Evolutionary conservation across 2,888 invertebrate species (phyloP).

Genomic region (Amiota mariae): DNA sequence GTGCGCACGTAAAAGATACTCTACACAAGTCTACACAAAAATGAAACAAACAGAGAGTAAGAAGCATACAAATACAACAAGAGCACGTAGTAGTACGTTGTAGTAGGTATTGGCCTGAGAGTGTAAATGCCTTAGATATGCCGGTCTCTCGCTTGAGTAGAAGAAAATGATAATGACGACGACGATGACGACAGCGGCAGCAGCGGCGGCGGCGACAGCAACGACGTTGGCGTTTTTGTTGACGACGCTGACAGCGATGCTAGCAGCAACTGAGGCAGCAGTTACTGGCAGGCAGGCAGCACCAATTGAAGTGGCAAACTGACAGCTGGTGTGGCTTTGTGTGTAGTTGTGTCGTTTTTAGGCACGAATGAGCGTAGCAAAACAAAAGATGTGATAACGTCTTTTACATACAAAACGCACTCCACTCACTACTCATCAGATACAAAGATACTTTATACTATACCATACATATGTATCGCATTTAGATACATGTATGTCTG

Average conservation of each 20-base stretch:
- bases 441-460: neutral
- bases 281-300: no score
- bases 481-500: neutral
- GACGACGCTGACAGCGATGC: neutral
- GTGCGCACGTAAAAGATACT: constrained; percentile 43
- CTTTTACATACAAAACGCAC: constrained; percentile 37
- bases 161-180: constrained; percentile 29
- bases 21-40: constrained; percentile 43
- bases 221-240: constrained; percentile 37
- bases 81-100: neutral
- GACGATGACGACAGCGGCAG: constrained; percentile 36
- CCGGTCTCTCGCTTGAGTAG: constrained; percentile 17
- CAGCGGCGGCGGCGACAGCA: neutral
- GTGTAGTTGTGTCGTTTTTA: neutral
- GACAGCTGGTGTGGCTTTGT: constrained; percentile 2
- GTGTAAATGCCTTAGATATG: constrained; percentile 19
- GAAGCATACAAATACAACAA: neutral
- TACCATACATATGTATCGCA: neutral
- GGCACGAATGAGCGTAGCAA: constrained; percentile 55
- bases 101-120: constrained; percentile 10
- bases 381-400: constrained; percentile 51
- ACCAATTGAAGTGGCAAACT: no score
- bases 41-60: constrained; percentile 41
- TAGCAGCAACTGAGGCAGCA: no score
- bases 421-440: neutral